These are phyloP conservation scores for Ylistrum balloti DNA, from an alignment of 1,140 invertebrate genomes.

Conservation along the genomic window DNA sequence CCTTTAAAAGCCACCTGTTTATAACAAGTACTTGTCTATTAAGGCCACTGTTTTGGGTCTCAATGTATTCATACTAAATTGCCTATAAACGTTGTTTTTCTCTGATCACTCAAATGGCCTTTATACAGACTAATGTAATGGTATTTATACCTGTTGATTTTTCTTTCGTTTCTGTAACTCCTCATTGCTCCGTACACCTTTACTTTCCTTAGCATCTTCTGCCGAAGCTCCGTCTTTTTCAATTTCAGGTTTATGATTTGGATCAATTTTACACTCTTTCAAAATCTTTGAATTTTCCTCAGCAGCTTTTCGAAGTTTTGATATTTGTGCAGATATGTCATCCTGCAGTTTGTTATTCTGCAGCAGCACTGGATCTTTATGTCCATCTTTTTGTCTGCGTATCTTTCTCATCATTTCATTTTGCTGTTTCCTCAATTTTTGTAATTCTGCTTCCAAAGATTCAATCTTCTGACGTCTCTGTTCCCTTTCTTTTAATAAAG, in stretches of 20 bases:
- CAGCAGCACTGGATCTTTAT: conserved; percentile 78
- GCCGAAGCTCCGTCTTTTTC: conserved; percentile 41
- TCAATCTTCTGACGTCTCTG: conserved; percentile 64
- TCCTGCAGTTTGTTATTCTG: conserved; percentile 79
- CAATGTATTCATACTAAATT: too few relatives aligned
- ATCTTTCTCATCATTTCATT: conserved; percentile 80
- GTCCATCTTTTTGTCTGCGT: conserved; percentile 75
- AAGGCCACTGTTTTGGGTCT: too few relatives aligned
- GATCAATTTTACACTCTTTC: conserved; percentile 42
- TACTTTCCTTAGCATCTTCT: background rate
- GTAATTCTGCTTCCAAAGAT: conserved; percentile 72
- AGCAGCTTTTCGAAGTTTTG: conserved; percentile 55
- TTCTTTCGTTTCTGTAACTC: conserved; percentile 43
- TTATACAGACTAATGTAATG: too few relatives aligned
- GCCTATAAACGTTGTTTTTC: too few relatives aligned
- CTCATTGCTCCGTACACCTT: conserved; percentile 38
- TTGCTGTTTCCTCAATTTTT: conserved; percentile 75
- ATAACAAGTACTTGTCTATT: too few relatives aligned
- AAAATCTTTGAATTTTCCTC: conserved; percentile 60
- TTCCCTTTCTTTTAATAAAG: conserved; percentile 65
- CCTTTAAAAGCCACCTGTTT: too few relatives aligned
- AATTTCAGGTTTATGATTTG: background rate
- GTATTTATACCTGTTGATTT: conserved; percentile 8
- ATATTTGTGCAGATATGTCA: conserved; percentile 74
- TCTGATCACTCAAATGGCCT: too few relatives aligned